phyloP scores from a whole-genome alignment of 2,113 vertebrate species.

The Clarias macrocephalus region DNA sequence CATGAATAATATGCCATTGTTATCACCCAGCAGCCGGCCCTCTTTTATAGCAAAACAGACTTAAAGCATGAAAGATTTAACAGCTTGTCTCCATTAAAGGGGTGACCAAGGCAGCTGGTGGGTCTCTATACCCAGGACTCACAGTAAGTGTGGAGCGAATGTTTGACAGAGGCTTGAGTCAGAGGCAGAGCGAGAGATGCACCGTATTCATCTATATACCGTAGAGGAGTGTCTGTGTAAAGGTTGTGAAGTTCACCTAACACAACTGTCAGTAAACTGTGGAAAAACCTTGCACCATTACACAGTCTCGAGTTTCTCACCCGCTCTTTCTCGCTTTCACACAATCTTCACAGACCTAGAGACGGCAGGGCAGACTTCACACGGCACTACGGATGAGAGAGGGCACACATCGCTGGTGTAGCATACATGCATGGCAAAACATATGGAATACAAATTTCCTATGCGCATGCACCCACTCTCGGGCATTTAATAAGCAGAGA shows the following conservation, averaged over 20 bases:
- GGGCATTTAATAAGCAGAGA: slow-evolving; percentile 21
- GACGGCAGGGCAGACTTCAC: slow-evolving; percentile 32
- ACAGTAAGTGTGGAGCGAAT: slow-evolving; percentile 41
- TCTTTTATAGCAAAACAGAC: slow-evolving; percentile 67
- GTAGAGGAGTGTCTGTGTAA: slow-evolving; percentile 20
- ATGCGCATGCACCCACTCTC: neutral
- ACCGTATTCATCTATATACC: slow-evolving; percentile 21
- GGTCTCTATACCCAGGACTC: slow-evolving; percentile 43
- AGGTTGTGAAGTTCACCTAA: slow-evolving; percentile 27
- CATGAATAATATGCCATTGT: slow-evolving; percentile 58
- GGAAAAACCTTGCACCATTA: slow-evolving; percentile 27
- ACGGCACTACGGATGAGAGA: slow-evolving; percentile 26
- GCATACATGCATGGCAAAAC: slow-evolving; percentile 28
- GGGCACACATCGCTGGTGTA: neutral
- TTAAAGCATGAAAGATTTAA: slow-evolving; percentile 68
- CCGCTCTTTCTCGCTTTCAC: neutral
- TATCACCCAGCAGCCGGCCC: slow-evolving; percentile 51
- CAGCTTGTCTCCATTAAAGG: slow-evolving; percentile 62
- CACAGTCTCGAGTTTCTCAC: neutral
- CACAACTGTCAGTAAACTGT: slow-evolving; percentile 26
- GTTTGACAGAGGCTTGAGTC: slow-evolving; percentile 15
- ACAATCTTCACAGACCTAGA: slow-evolving; percentile 19
- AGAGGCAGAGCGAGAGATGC: neutral
- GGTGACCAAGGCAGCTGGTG: slow-evolving; percentile 19
- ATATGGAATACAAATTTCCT: slow-evolving; percentile 31